Evolutionary conservation across 2,113 vertebrate genomes (phyloP).

Genomic region (Tautogolabrus adspersus): DNA sequence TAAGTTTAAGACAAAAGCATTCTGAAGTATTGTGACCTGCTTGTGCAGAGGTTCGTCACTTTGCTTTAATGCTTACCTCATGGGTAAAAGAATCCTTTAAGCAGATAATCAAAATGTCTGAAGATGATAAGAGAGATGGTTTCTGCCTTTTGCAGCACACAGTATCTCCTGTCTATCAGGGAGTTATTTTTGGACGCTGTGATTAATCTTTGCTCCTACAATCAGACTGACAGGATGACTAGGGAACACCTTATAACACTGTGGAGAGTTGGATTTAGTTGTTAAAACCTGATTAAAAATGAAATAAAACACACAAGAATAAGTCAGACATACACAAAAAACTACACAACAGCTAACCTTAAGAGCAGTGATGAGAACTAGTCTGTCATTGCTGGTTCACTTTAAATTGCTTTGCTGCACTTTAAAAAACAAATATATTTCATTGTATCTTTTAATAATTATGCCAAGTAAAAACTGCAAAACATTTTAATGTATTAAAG

Average conservation of each 20-base stretch:
- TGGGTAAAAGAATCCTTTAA: not conserved
- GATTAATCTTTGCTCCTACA: constrained; percentile 30
- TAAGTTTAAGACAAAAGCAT: too few species aligned
- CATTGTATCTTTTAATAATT: too few species aligned
- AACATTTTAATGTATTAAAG: too few species aligned
- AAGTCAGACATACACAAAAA: too few species aligned
- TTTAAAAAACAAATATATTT: too few species aligned
- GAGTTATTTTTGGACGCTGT: constrained; percentile 42
- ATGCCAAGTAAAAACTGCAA: too few species aligned
- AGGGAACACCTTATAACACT: constrained; percentile 16
- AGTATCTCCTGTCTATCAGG: constrained; percentile 40
- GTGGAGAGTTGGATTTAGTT: not conserved
- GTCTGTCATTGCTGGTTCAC: not conserved
- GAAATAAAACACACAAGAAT: too few species aligned
- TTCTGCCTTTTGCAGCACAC: constrained; percentile 13
- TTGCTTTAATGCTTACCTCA: not conserved
- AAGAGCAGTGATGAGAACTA: not conserved
- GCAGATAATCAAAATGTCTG: constrained; percentile 3
- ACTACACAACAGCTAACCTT: not conserved
- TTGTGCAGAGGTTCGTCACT: not conserved
- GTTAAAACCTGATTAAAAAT: too few species aligned
- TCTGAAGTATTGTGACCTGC: not conserved
- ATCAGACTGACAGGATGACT: constrained; percentile 26
- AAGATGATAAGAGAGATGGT: constrained; percentile 10
- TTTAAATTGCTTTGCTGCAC: too few species aligned